Conservation (phyloP, 2,797 vertebrate species). For the Dendrocincla fuliginosa region DNA sequence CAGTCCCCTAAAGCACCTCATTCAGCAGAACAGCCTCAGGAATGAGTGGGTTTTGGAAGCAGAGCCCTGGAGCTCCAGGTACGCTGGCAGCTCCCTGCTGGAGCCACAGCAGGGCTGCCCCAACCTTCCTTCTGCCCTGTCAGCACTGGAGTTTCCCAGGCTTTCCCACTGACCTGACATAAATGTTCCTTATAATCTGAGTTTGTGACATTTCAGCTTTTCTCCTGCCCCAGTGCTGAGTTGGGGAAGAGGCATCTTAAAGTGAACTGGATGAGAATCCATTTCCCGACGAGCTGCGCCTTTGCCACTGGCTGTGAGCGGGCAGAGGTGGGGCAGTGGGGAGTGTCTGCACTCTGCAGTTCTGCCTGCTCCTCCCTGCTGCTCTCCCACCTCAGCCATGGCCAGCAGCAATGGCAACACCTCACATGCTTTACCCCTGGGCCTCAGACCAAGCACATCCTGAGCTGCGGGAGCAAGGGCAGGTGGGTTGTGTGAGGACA, state of each 20-base stretch:
- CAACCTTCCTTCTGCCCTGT: no score
- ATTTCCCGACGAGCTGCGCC: background rate
- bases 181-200: background rate
- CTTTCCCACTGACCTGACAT: background rate
- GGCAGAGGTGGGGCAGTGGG: background rate
- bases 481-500: background rate
- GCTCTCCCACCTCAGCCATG: background rate
- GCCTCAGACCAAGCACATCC: background rate
- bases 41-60: background rate
- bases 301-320: background rate
- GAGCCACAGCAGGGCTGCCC: background rate
- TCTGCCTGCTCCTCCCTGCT: background rate
- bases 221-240: background rate
- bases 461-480: rapidly evolving
- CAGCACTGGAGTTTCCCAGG: no score
- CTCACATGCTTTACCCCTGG: background rate
- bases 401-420: background rate
- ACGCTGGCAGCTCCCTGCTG: background rate
- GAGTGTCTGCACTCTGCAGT: background rate
- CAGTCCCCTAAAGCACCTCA: background rate
- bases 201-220: background rate
- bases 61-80: background rate
- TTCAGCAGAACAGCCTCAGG: background rate
- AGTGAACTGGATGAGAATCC: background rate
- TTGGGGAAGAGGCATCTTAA: background rate